Percentiles rank a stretch among this genome's conserved stretches.
phyloP scores from a whole-genome alignment of 2,888 invertebrate species.

The Nymphalis polychloros region DNA sequence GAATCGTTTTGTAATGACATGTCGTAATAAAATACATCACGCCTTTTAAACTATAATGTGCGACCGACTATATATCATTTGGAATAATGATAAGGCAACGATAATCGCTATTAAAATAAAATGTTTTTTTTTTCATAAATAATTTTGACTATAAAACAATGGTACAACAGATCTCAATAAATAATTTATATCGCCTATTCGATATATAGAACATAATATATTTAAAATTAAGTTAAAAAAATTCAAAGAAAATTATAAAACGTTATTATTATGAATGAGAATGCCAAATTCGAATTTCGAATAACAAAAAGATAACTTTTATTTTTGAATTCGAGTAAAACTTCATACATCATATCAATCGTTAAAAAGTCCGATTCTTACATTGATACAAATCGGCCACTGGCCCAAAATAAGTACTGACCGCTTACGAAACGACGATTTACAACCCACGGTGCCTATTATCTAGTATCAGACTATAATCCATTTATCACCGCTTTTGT shows the following conservation, averaged over 20 bases:
- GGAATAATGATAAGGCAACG: slow-evolving; percentile 29
- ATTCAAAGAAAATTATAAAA: no score
- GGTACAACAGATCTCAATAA: neutral
- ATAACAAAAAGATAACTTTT: neutral
- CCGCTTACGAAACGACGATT: slow-evolving; percentile 76
- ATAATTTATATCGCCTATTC: neutral
- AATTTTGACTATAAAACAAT: neutral
- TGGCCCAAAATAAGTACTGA: slow-evolving; percentile 50
- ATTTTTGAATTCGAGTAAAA: no score
- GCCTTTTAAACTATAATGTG: slow-evolving; percentile 47
- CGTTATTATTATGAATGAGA: no score
- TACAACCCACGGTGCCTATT: slow-evolving; percentile 75
- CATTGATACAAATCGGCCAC: slow-evolving; percentile 35
- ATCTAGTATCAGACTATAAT: slow-evolving; percentile 77
- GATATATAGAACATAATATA: no score
- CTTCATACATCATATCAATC: neutral
- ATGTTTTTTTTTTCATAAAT: slow-evolving; percentile 7
- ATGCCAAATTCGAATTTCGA: neutral
- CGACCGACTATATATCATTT: slow-evolving; percentile 71
- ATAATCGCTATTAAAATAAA: slow-evolving; percentile 26
- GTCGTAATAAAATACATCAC: slow-evolving; percentile 64
- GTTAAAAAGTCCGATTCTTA: slow-evolving; percentile 14
- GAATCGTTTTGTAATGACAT: slow-evolving; percentile 70
- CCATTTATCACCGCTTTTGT: slow-evolving; percentile 82
- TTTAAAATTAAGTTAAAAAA: no score